A percentile compares a stretch with the other conserved stretches of the same genome.
Evolutionary conservation across 2,113 vertebrate species (phyloP).

Genomic region (Orientallactaga bullata): DNA sequence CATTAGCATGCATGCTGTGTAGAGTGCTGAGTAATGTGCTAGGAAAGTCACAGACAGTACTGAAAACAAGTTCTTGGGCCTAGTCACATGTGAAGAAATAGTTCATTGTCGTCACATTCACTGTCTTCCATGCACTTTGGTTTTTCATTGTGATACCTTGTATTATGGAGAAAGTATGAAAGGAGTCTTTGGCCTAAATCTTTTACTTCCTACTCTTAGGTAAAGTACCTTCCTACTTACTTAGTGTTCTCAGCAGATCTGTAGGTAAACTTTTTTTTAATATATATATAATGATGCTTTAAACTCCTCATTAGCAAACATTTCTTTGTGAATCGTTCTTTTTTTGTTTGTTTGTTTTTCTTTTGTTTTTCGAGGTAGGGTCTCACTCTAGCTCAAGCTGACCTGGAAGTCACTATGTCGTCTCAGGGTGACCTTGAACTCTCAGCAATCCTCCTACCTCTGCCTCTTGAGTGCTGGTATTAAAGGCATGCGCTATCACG

Average conservation of each 20-base stretch:
- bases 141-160: slow-evolving; percentile 1
- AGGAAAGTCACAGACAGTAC: background rate
- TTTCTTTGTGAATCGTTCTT: background rate
- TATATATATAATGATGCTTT: slow-evolving; percentile 36
- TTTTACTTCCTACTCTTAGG: slow-evolving; percentile 18
- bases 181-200: slow-evolving; percentile 40
- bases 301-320: slow-evolving; percentile 30
- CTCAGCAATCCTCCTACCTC: no score
- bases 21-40: background rate
- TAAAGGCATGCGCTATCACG: no score
- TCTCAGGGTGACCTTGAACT: no score
- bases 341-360: no score
- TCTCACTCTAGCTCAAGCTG: no score
- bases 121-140: background rate
- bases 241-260: background rate
- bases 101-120: slow-evolving; percentile 9
- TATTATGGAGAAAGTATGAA: slow-evolving; percentile 44
- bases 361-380: no score
- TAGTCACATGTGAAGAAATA: slow-evolving; percentile 25
- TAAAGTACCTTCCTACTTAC: slow-evolving; percentile 35
- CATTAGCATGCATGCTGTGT: background rate
- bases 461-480: no score
- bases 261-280: slow-evolving; percentile 33
- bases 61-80: background rate
- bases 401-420: no score